Conservation (phyloP, 2,888 invertebrate species). For the Allophyes oxyacanthae region DNA sequence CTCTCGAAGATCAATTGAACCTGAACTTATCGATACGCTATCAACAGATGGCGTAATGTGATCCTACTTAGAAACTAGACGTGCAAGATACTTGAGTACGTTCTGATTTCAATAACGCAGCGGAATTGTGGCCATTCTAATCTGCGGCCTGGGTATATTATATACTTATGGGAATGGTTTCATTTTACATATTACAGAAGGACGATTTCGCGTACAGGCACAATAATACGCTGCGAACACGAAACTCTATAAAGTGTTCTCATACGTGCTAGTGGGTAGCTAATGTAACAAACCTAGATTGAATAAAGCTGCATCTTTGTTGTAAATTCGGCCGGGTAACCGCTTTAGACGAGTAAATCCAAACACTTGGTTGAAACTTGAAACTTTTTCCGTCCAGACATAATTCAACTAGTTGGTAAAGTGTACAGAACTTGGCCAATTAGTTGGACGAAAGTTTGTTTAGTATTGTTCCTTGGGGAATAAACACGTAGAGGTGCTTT, state of each 20-base stretch:
- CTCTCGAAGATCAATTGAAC: conserved; percentile 66
- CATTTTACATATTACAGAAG: conserved; percentile 10
- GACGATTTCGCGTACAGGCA: background rate
- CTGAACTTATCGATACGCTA: conserved; percentile 49
- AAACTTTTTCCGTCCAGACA: conserved; percentile 63
- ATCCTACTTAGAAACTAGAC: conserved; percentile 10
- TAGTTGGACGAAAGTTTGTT: conserved; percentile 71
- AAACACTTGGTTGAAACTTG: conserved; percentile 55
- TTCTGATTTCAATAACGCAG: conserved; percentile 23
- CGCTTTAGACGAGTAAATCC: conserved; percentile 44
- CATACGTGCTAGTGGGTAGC: no score
- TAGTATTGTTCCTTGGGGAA: conserved; percentile 60
- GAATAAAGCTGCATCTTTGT: conserved; percentile 2
- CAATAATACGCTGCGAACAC: no score
- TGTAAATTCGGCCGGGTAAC: conserved; percentile 17
- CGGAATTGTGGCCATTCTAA: no score
- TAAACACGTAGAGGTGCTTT: conserved; percentile 45
- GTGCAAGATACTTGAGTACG: conserved; percentile 12
- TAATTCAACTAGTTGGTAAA: conserved; percentile 75
- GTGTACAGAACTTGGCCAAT: conserved; percentile 79
- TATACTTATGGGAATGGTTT: conserved; percentile 8
- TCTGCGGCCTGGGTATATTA: conserved; percentile 9
- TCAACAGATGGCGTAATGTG: conserved; percentile 39
- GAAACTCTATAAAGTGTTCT: no score
- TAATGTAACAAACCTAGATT: no score